phyloP scores from a whole-genome alignment of 2,888 invertebrate genomes.

The Temnothorax unifasciatus region DNA sequence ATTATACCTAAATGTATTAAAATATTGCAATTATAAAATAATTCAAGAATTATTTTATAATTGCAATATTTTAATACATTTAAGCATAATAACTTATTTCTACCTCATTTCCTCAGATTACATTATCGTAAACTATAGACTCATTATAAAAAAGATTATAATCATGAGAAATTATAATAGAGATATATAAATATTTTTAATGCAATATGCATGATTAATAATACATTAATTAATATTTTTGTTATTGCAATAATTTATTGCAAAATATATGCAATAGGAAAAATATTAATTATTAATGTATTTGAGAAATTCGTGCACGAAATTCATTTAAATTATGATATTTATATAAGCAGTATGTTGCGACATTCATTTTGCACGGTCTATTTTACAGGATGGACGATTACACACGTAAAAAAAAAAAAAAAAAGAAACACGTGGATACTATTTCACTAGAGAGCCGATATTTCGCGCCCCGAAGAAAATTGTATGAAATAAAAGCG shows the following conservation, averaged over 20 bases:
- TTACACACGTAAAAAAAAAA: not conserved
- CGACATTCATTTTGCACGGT: not conserved
- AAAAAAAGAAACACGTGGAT: not conserved
- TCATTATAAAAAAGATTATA: not conserved
- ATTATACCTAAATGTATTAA: not conserved
- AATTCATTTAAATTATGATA: slow-evolving; percentile 20
- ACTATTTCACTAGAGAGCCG: slow-evolving; percentile 25
- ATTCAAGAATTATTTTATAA: not conserved
- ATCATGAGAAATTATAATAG: not conserved
- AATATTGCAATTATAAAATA: not conserved
- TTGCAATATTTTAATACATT: not conserved
- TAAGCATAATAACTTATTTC: not conserved
- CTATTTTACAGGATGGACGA: slow-evolving; percentile 25
- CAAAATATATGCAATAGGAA: not conserved
- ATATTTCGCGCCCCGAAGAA: slow-evolving; percentile 37
- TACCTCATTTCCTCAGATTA: not conserved
- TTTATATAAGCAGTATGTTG: not conserved
- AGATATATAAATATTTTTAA: not conserved
- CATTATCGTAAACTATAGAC: not conserved
- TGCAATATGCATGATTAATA: no score
- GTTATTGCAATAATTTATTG: no score
- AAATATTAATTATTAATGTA: not conserved
- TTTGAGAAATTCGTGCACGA: not conserved
- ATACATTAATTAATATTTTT: no score
- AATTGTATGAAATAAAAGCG: slow-evolving; percentile 45